Base-by-base conservation (phyloP, 2,113 vertebrate genomes). In the Electrona antarctica region DNA sequence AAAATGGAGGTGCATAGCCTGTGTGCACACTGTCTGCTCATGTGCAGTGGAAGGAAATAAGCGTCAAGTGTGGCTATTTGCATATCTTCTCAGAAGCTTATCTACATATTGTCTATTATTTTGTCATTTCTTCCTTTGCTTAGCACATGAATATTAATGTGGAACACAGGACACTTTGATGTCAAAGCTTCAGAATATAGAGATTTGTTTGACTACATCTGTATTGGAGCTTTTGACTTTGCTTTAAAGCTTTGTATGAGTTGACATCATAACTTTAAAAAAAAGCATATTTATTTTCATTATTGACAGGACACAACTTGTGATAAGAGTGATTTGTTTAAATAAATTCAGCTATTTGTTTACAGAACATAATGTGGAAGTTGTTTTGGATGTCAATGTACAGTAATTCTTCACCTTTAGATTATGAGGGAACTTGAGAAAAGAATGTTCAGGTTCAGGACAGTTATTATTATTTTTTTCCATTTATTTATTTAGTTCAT, bases 141-240 rank as follows among this genome's bases (percentile, higher is more conserved):
- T 86, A 78, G 64, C 67, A 79, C 69, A 88, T 78, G 64, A 89
- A 85, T 92, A 89, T 89, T 91, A 85, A 89, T 90, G 75, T 67
- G 67, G 51, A 82, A 84, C 63, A 78, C 68, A 60, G 60, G 50
- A 79, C 75, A 86, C 79, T 85, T 87, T 85, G 84, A 90, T 89
- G 85, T 79, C 59, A 77, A 69, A 71, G 78, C 74, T 81, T 81
- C 72, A 71, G 68, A 87, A 76, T 78, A 80, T 60, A 60, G 74
- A 70, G 60, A 83, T 74, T 67, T 73, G 59, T 85, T 66, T 33
- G 21, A 63, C 69, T 69, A 48, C 47, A 54, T 85, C 48, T 7
- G 13, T 60, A 55, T 66, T 75, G n/a, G 64, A 82, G 64, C 69
- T 76, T 21, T 69, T 70, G 60, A 46, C 71, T 60, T 73, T 60